Conservation (phyloP, 2,113 vertebrate genomes). For the Formicarius rufipectus region DNA sequence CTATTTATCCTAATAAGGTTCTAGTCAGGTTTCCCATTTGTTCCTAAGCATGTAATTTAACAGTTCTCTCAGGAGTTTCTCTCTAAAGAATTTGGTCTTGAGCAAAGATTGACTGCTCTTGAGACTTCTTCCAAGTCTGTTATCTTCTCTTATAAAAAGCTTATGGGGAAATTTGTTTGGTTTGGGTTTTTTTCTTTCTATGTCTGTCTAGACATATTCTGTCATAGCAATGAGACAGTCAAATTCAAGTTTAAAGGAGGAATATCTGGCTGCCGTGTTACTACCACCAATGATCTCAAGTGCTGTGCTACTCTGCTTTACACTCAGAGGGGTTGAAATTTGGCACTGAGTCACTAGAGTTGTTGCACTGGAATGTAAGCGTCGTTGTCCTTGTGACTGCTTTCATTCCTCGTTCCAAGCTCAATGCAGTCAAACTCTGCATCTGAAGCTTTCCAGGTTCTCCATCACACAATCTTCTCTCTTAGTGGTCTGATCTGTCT, state of each 20-base stretch:
- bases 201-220: not conserved
- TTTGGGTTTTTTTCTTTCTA: not conserved
- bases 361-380: not conserved
- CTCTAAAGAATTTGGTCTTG: not conserved
- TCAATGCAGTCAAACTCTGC: not conserved
- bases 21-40: not conserved
- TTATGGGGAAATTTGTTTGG: not conserved
- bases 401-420: not conserved
- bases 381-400: not conserved
- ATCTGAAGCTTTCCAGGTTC: not conserved
- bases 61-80: not conserved
- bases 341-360: not conserved
- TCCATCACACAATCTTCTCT: not conserved
- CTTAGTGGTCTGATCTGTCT: not conserved
- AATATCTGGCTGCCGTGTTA: not conserved
- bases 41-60: not conserved
- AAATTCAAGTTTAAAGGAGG: not conserved
- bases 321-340: not conserved
- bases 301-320: not conserved
- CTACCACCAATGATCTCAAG: not conserved
- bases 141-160: not conserved
- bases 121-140: not conserved
- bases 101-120: not conserved
- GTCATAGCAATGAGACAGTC: not conserved
- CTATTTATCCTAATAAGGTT: not conserved